These are phyloP conservation scores for Actinemys pallida DNA, from an alignment of 2,113 vertebrate genomes.

Conservation along the genomic window DNA sequence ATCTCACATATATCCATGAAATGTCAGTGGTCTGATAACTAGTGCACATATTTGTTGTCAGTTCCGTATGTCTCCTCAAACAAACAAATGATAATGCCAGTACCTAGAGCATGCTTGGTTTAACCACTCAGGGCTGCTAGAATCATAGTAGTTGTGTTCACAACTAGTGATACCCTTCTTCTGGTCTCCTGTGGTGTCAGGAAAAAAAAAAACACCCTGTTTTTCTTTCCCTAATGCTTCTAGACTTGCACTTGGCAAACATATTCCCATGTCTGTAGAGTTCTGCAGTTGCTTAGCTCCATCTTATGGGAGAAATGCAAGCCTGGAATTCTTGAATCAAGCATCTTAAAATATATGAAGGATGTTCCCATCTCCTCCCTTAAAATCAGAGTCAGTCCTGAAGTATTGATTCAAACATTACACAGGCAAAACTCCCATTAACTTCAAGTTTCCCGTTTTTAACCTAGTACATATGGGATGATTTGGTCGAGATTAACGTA, in stretches of 20 bases:
- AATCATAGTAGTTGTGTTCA: background rate
- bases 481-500: background rate
- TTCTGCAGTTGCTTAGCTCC: constrained; percentile 2
- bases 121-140: background rate
- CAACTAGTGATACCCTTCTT: background rate
- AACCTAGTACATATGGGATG: background rate
- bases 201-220: no score
- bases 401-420: constrained; percentile 11
- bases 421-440: background rate
- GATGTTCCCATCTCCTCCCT: background rate
- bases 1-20: background rate
- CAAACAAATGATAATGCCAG: background rate
- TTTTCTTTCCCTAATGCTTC: no score
- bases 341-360: background rate
- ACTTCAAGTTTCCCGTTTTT: constrained; percentile 20
- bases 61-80: background rate
- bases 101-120: background rate
- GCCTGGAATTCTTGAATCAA: background rate
- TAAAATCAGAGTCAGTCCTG: background rate
- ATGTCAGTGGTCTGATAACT: background rate
- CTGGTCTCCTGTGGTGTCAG: background rate
- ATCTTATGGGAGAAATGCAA: background rate
- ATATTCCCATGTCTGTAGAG: background rate
- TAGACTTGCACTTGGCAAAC: background rate
- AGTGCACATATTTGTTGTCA: background rate